Conservation (phyloP, 2,888 invertebrate genomes). For the Cantharis flavilabris region DNA sequence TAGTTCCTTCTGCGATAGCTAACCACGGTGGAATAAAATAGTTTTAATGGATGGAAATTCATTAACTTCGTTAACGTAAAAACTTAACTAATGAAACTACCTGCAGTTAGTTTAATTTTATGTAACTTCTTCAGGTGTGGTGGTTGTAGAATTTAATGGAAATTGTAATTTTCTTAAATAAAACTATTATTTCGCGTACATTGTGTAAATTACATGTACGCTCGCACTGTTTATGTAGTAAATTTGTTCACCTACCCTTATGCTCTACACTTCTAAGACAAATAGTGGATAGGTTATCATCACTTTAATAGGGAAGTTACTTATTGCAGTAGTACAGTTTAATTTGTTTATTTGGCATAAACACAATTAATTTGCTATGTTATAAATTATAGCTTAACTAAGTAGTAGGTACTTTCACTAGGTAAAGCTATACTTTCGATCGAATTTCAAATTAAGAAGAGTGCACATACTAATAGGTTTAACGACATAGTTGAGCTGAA, state of each 20-base stretch:
- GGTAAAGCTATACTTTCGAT: not conserved
- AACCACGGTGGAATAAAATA: not conserved
- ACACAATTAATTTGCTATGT: not conserved
- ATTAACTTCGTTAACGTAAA: not conserved
- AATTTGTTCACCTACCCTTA: not conserved
- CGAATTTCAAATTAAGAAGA: not conserved
- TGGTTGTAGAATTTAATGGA: constrained; percentile 1
- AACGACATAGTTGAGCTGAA: not conserved
- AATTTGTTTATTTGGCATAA: not conserved
- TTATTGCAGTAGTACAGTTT: not conserved
- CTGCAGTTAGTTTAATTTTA: not conserved
- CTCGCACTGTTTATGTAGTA: constrained; percentile 3
- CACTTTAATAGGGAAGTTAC: not conserved
- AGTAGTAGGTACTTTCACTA: not conserved
- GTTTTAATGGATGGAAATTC: not conserved
- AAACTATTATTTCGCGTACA: constrained; percentile 9
- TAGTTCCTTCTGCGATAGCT: not conserved
- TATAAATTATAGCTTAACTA: not conserved
- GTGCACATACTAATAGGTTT: not conserved
- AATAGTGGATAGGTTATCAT: not conserved
- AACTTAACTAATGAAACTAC: not conserved
- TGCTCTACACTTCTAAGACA: constrained; percentile 5
- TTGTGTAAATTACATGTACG: constrained; percentile 7
- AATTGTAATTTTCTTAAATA: constrained; percentile 13
- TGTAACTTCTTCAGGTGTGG: not conserved